These are phyloP conservation scores for Andrena bicolor DNA, from an alignment of 2,888 invertebrate genomes.

Conservation along the genomic window DNA sequence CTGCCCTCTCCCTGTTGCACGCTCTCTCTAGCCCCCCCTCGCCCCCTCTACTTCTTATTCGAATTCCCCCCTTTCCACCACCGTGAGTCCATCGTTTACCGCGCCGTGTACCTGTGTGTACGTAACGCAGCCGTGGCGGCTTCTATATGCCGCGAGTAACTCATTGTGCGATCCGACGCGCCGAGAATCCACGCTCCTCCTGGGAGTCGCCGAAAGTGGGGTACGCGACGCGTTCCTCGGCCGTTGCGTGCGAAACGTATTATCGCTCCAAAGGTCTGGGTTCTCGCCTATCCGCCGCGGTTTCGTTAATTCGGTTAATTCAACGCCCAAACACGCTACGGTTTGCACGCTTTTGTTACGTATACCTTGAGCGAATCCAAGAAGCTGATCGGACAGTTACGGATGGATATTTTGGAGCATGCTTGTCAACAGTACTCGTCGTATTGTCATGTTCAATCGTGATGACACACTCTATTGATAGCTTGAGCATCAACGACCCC, in stretches of 20 bases:
- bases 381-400: too few relatives aligned
- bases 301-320: not conserved
- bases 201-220: slow-evolving; percentile 59
- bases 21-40: slow-evolving; percentile 11
- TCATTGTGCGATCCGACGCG: slow-evolving; percentile 47
- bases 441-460: too few relatives aligned
- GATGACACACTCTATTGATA: too few relatives aligned
- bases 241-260: slow-evolving; percentile 19
- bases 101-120: slow-evolving; percentile 28
- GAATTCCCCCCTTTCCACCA: slow-evolving; percentile 36
- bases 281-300: not conserved
- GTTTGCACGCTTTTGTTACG: not conserved
- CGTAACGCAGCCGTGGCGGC: slow-evolving; percentile 18
- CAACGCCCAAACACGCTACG: not conserved
- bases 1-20: slow-evolving; percentile 21
- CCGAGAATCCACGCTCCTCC: slow-evolving; percentile 34
- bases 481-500: too few relatives aligned
- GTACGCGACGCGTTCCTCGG: slow-evolving; percentile 31
- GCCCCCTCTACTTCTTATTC: slow-evolving; percentile 25
- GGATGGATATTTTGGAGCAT: not conserved
- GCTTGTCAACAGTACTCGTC: not conserved
- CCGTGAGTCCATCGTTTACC: slow-evolving; percentile 53
- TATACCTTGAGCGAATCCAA: not conserved
- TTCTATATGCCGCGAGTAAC: slow-evolving; percentile 22
- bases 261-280: not conserved